These are phyloP conservation scores for Pristionchus arcanus DNA, from an alignment of 2,888 invertebrate genomes.

Conservation along the genomic window DNA sequence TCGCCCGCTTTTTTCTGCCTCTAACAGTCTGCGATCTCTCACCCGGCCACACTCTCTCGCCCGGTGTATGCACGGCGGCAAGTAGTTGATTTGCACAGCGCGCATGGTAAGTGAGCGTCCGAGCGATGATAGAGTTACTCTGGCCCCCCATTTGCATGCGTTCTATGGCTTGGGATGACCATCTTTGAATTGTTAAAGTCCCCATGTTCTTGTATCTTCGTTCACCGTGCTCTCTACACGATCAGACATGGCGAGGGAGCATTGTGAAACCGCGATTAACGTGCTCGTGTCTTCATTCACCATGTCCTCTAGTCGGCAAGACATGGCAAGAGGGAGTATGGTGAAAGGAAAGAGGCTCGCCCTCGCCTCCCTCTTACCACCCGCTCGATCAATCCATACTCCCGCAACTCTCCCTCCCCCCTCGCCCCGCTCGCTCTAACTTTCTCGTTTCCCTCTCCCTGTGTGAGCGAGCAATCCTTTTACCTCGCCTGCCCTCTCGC, in stretches of 20 bases:
- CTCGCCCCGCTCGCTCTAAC: too few species aligned
- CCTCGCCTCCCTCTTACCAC: not conserved
- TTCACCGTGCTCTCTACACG: not conserved
- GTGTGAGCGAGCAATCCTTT: not conserved
- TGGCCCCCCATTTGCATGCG: not conserved
- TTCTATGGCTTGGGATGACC: too few species aligned
- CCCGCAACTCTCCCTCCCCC: not conserved
- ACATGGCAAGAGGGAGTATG: too few species aligned
- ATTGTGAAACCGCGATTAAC: too few species aligned
- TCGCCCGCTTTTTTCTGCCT: not conserved
- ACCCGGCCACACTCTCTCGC: not conserved
- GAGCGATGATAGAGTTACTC: too few species aligned
- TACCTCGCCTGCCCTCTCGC: not conserved
- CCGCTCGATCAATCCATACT: constrained; percentile 44
- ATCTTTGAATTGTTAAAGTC: not conserved
- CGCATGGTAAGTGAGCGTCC: not conserved
- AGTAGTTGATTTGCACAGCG: not conserved
- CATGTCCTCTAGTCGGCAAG: too few species aligned
- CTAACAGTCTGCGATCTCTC: not conserved
- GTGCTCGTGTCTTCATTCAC: too few species aligned
- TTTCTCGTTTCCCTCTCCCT: not conserved
- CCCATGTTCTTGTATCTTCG: not conserved
- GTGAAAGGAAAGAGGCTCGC: too few species aligned
- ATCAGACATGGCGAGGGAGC: too few species aligned
- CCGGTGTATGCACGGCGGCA: not conserved